Percentiles rank a stretch among this genome's conserved stretches.
Conservation (phyloP, 2,113 vertebrate genomes). For the Ochotona princeps region DNA sequence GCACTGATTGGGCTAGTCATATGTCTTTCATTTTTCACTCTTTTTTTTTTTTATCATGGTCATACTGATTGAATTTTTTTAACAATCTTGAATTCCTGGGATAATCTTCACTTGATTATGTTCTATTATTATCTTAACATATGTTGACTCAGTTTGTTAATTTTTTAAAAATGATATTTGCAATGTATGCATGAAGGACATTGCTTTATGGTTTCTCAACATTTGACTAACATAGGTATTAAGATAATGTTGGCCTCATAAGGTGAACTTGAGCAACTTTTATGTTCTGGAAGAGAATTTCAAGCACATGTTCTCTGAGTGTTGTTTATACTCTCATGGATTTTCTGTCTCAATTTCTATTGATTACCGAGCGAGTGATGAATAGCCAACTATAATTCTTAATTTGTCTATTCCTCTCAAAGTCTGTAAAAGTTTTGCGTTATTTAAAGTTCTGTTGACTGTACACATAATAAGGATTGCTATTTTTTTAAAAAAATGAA, state of each 20-base stretch:
- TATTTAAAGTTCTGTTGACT: background rate
- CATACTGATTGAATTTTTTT: background rate
- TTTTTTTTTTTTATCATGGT: background rate
- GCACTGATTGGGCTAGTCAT: background rate
- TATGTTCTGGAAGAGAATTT: background rate
- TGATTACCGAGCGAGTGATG: background rate
- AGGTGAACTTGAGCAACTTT: background rate
- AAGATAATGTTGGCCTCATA: background rate
- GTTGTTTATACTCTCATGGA: background rate
- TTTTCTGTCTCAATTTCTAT: slow-evolving; percentile 30
- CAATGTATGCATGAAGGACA: background rate
- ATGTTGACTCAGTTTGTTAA: background rate
- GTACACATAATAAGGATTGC: background rate
- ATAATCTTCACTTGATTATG: background rate
- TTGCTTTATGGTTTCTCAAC: background rate
- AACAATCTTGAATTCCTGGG: background rate
- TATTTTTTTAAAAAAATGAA: background rate
- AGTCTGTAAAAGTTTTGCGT: background rate
- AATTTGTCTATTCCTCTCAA: slow-evolving; percentile 17
- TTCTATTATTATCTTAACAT: background rate
- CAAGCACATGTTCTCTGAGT: background rate
- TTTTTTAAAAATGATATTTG: slow-evolving; percentile 22
- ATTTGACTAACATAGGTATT: background rate
- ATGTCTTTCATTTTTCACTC: background rate
- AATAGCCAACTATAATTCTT: background rate